A percentile compares a stretch with the other conserved stretches of the same genome.
Evolutionary conservation across 2,113 vertebrate genomes (phyloP).

Genomic region (Haemorhous mexicanus): DNA sequence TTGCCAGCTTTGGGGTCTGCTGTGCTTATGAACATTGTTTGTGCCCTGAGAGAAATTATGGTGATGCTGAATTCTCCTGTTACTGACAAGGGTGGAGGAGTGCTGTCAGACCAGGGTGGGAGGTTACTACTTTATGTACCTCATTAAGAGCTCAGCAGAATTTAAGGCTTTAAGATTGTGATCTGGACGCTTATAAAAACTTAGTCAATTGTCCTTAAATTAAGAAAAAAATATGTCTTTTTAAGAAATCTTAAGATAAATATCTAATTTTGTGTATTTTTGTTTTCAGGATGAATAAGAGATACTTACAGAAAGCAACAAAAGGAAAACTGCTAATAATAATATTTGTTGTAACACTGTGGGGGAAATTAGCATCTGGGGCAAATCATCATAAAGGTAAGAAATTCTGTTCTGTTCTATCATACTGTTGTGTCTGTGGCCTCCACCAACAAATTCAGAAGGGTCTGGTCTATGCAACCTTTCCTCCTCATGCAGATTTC

Average conservation of each 20-base stretch:
- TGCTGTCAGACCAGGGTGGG: not conserved
- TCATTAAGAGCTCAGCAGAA: not conserved
- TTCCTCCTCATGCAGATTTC: not conserved
- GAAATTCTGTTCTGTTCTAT: not conserved
- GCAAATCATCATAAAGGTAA: conserved; percentile 89
- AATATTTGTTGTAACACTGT: conserved; percentile 87
- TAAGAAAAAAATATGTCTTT: not conserved
- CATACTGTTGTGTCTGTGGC: not conserved
- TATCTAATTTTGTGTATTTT: conserved; percentile 19
- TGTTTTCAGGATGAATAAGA: conserved; percentile 90
- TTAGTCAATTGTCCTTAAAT: not conserved
- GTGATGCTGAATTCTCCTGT: not conserved
- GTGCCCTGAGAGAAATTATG: not conserved
- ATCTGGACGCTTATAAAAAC: not conserved
- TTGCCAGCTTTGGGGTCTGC: not conserved
- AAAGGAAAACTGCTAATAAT: conserved; percentile 90
- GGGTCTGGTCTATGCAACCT: not conserved
- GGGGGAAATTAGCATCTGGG: conserved; percentile 83
- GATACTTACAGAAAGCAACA: conserved; percentile 84
- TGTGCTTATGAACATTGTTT: not conserved
- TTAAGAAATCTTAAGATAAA: not conserved
- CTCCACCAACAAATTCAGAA: not conserved
- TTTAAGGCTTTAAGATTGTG: not conserved
- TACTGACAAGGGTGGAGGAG: not conserved
- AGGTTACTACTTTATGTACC: not conserved